Evolutionary conservation across 2,113 vertebrate species (phyloP), one percentile per base, ranked within the genome.

Genomic region (Lanius collurio): DNA sequence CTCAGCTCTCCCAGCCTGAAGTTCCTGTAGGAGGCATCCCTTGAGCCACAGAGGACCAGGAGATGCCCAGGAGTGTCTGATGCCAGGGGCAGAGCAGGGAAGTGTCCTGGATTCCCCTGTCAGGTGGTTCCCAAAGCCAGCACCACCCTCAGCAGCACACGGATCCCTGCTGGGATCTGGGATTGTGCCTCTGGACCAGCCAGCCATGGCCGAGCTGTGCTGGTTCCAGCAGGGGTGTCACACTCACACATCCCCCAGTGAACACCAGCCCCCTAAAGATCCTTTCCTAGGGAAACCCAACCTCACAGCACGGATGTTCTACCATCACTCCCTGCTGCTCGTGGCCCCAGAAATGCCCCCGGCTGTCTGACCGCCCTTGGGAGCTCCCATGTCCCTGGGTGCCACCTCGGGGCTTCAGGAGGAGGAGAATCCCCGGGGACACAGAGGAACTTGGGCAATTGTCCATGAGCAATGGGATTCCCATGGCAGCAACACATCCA

Each of bases 311-410:
- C 4, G 4, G 49, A 30, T 1, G 3, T 16, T 24, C 83, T 33
- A 3, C n/a, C 46, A 7, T 3, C 20, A 2, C 10, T 15, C 39
- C 56, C 1, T 1, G 33, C 55, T 24, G 63, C 50, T 62, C n/a
- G 3, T 17, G 22, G 28, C 20, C 47, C 27, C 53, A 55, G 60
- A 42, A 67, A 10, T 1, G 19, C 17, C 52, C 35, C 90, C 65
- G 47, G 42, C 37, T 39, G 35, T 5, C 63, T 44, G 42, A 41
- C 7, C 60, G n/a, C n/a, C n/a, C 63, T 13, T 2, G 47, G 15
- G 2, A 47, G 53, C 18, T 41, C 22, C 20, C 7, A 10, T 1
- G 0, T 8, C 22, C 39, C 41, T 39, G 52, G 2, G 10, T 4
- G 19, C 21, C 35, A 13, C 31, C 50, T 8, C 8, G 8, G 71